phyloP scores from a whole-genome alignment of 1,140 invertebrate genomes.

The Ylistrum balloti region DNA sequence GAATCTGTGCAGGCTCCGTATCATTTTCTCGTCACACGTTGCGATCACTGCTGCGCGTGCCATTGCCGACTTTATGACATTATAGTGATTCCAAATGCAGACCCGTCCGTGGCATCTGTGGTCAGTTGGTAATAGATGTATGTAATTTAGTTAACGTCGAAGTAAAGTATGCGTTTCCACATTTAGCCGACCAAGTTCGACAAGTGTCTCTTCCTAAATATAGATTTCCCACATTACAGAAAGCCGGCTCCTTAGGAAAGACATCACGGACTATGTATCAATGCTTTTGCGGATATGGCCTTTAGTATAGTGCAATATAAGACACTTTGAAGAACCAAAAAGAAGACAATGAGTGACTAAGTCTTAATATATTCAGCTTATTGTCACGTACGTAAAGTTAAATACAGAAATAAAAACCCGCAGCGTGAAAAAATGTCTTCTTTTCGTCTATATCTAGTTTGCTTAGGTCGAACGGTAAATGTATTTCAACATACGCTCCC shows the following conservation, averaged over 20 bases:
- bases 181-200: constrained; percentile 1
- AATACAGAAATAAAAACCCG: no score
- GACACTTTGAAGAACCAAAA: no score
- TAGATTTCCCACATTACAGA: neutral
- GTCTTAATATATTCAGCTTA: no score
- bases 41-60: neutral
- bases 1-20: neutral
- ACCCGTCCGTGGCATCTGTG: neutral
- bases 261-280: no score
- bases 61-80: neutral
- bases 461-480: no score
- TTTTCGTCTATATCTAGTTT: no score
- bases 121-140: neutral
- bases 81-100: neutral
- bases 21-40: constrained; percentile 11
- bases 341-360: no score
- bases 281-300: no score
- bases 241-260: neutral
- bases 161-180: constrained; percentile 10
- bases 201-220: neutral
- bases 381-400: no score
- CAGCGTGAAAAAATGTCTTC: no score
- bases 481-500: no score
- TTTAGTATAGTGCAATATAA: no score
- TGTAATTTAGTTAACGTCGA: neutral